Evolutionary conservation across 2,113 vertebrate genomes (phyloP).

Genomic region (Hemicordylus capensis): DNA sequence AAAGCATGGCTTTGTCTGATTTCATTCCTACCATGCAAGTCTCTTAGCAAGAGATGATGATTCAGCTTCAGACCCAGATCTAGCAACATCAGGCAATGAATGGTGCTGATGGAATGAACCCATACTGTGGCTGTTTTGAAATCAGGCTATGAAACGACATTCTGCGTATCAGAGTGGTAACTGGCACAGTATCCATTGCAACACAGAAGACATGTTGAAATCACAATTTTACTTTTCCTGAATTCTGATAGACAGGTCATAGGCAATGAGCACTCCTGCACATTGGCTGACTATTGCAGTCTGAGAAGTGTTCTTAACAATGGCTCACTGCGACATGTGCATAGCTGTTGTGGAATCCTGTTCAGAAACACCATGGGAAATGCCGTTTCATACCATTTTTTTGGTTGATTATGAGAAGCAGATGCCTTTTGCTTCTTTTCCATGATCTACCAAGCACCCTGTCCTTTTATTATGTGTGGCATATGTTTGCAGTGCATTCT

Average conservation of each 20-base stretch:
- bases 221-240: background rate
- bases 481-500: conserved; percentile 74
- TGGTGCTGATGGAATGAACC: background rate
- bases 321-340: conserved; percentile 36
- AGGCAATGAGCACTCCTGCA: background rate
- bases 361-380: conserved; percentile 68
- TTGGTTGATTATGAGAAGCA: conserved; percentile 68
- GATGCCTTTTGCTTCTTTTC: conserved; percentile 67
- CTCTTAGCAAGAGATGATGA: background rate
- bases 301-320: conserved; percentile 24
- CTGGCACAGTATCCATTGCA: background rate
- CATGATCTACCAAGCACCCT: conserved; percentile 71
- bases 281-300: fast-evolving
- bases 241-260: background rate
- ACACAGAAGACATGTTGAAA: background rate
- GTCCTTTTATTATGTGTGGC: conserved; percentile 76
- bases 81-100: background rate
- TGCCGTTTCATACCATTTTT: conserved; percentile 65
- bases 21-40: background rate
- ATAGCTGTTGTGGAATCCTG: conserved; percentile 51
- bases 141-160: background rate
- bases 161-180: background rate
- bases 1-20: background rate
- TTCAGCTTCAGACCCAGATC: background rate
- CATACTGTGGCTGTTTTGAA: background rate